Evolutionary conservation across 2,797 vertebrate genomes (phyloP), one percentile per base, ranked within the genome.

Genomic region (Spondyliosoma cantharus): DNA sequence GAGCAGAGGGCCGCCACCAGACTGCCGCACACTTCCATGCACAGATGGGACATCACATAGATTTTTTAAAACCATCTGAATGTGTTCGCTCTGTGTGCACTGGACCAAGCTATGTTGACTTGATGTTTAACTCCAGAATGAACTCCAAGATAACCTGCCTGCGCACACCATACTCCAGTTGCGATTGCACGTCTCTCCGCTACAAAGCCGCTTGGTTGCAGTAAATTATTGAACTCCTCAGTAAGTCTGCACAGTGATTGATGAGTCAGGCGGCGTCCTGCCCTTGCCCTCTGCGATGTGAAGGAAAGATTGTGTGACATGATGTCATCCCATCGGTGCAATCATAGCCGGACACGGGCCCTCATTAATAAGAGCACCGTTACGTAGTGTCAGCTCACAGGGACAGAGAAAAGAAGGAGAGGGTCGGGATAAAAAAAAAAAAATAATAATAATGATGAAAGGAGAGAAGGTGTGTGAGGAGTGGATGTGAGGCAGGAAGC

Each of bases 221-320:
- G 73, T 89, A 78, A 86, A 91, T 86, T 68, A 91, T 90, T 82
- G 66, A 91, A 86, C 24, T 46, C 48, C 64, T 84, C 56, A 74
- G 63, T 77, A 74, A 46, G 78, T 80, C 83, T 74, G 72, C 12
- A 0, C 73, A 2, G 48, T 87, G 89, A 92, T 86, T 77, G 84
- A 92, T 88, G 88, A 80, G 64, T 67, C 74, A 7, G 42, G 48
- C n/a, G 46, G 63, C 24, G 78, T 88, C 83, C 74, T 89, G 86
- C 63, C 90, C 84, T 92, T 89, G 86, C 76, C 85, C 86, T 89
- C 83, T 84, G 78, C 19, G 82, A 88, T 80, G 86, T 82, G 80
- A 89, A 87, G 87, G 74, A 90, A 87, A 89, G 90, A 93, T 92
- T 90, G 76, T 88, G 90, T 92, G 90, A 91, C 92, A 91, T 93